Base-by-base conservation (phyloP, 1,140 invertebrate species). In the Drosophila carrolli region DNA sequence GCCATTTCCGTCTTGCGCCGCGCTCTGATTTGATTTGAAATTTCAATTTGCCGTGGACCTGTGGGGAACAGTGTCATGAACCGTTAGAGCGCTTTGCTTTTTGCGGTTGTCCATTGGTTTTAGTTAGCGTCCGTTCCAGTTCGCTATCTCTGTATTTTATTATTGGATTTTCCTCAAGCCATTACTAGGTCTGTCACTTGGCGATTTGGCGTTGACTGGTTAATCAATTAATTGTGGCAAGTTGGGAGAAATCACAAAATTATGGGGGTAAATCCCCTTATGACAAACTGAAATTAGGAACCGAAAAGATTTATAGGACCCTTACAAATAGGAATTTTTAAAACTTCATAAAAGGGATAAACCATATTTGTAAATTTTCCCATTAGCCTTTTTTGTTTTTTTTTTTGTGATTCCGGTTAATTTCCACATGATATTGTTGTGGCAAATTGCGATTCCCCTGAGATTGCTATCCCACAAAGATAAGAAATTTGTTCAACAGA, bases 11-110 rank as follows among this genome's bases (percentile, higher is more conserved):
- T 55, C 78, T 61, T 70, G 62, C 40, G 51, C 40, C 53, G 51
- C 51, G 53, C 65, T 77, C 44, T 73, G 80, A 81, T 86, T 88
- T 78, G 61, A 83, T 76, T 76, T 76, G 73, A 77, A 78, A 71
- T 83, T 88, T 89, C 80, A 79, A 83, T 82, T 81, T 78, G 51
- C 53, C 67, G 43, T 57, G 38, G 72, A 76, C 73, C 73, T 76
- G 73, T 66, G 73, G 73, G 72, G 73, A 75, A 43, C 40, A 60
- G 75, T 79, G 84, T 68, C 80, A 75, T 68, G 47, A 63, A 78
- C 84, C 80, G 84, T 88, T 89, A 80, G 65, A 46, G 59, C 47
- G 62, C 61, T 48, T 32, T 54, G 58, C 67, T 58, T 53, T 62
- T 46, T 77, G 67, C 79, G 68, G 79, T 68, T 83, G 56, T 53